Percentiles rank a stretch among this genome's conserved stretches.
Conservation (phyloP, 2,888 invertebrate species). For the Caenorhabditis drosophilae region DNA sequence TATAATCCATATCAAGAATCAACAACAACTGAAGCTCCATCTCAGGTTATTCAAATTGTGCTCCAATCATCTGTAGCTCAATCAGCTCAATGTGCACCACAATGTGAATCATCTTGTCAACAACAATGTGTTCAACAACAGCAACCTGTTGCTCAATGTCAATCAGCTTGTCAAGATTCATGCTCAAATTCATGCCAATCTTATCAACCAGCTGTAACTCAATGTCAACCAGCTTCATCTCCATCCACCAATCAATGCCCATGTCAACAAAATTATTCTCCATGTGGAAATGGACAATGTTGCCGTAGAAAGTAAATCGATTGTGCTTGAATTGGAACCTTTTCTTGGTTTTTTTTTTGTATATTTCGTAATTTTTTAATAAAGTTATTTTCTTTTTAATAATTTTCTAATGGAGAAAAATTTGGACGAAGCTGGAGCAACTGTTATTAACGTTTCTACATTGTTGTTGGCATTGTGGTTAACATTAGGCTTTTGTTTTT, state of each 20-base stretch:
- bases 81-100: constrained; percentile 43
- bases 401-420: too few species aligned
- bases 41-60: constrained; percentile 31
- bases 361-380: too few species aligned
- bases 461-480: constrained; percentile 16
- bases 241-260: constrained; percentile 17
- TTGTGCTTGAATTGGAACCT: constrained; percentile 15
- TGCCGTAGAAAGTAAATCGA: not conserved
- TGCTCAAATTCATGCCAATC: constrained; percentile 42
- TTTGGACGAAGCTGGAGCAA: too few species aligned
- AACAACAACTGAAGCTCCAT: constrained; percentile 10
- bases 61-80: constrained; percentile 44
- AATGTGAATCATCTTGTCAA: constrained; percentile 48
- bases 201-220: constrained; percentile 38
- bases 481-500: constrained; percentile 28
- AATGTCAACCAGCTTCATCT: constrained; percentile 38
- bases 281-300: constrained; percentile 31
- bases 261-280: constrained; percentile 46
- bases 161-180: constrained; percentile 43
- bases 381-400: too few species aligned
- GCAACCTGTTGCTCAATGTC: constrained; percentile 44
- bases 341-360: too few species aligned
- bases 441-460: constrained; percentile 4
- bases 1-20: constrained; percentile 7
- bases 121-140: constrained; percentile 48